These are phyloP conservation scores for Rhyacichthys aspro DNA, from an alignment of 2,797 vertebrate species.

Conservation along the genomic window DNA sequence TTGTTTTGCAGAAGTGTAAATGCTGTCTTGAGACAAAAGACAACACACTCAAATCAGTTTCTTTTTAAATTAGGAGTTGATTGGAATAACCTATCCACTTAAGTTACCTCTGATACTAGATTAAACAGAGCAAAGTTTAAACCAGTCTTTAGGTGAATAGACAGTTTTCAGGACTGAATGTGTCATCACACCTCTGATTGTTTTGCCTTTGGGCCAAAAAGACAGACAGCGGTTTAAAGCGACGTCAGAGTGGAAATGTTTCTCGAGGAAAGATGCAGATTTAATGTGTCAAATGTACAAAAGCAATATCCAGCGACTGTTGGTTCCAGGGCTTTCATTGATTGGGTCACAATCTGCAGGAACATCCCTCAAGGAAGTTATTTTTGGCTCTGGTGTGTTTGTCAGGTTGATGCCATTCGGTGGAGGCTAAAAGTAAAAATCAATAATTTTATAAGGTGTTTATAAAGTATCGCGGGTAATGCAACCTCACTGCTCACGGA, in stretches of 20 bases:
- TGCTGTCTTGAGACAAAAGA: no score
- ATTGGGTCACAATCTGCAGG: conserved; percentile 1
- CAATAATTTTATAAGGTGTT: neutral
- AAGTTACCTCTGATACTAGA: no score
- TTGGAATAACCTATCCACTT: no score
- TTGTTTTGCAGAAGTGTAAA: no score
- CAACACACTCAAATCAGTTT: no score
- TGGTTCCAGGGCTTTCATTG: neutral
- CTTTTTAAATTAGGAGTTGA: no score
- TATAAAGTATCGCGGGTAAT: neutral
- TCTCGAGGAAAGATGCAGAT: conserved; percentile 3
- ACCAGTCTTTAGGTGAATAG: no score
- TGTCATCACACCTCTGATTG: neutral
- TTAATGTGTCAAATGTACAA: neutral
- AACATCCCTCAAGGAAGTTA: neutral
- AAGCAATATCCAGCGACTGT: neutral
- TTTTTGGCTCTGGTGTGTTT: neutral
- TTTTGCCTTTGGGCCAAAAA: neutral
- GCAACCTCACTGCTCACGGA: neutral
- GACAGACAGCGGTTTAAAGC: neutral
- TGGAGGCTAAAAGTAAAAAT: neutral
- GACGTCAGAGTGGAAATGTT: neutral
- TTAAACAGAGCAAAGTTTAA: no score
- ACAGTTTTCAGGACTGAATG: no score
- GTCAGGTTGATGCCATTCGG: neutral